These are phyloP conservation scores for Petroica traversi DNA, from an alignment of 2,113 vertebrate species.

Conservation along the genomic window DNA sequence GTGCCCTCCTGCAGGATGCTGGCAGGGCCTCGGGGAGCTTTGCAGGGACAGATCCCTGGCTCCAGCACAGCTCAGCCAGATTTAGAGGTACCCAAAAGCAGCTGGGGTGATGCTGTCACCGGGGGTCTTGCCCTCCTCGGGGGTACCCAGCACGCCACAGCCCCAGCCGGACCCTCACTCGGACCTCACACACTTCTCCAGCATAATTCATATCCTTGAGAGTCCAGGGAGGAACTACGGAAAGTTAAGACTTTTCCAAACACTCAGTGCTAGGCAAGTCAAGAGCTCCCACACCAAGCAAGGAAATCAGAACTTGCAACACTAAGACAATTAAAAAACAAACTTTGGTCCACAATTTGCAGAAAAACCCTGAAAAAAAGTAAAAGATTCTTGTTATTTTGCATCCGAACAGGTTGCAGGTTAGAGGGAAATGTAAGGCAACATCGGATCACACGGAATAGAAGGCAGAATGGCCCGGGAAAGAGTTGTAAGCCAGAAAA, in stretches of 20 bases:
- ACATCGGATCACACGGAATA: conserved; percentile 41
- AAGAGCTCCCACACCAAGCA: conserved; percentile 12
- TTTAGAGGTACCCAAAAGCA: not conserved
- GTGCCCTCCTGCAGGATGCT: not conserved
- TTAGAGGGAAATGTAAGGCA: conserved; percentile 71
- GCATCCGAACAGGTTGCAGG: conserved; percentile 52
- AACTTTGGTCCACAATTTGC: conserved; percentile 82
- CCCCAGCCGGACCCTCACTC: not conserved
- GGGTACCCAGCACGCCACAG: not conserved
- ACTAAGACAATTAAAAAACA: conserved; percentile 64
- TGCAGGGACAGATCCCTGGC: not conserved
- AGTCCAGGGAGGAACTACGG: conserved; percentile 40
- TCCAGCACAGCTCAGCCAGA: not conserved
- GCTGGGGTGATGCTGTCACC: not conserved
- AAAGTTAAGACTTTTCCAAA: conserved; percentile 61
- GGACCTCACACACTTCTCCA: conserved; percentile 28
- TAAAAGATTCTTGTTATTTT: conserved; percentile 62
- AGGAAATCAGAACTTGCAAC: conserved; percentile 50
- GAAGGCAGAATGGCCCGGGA: conserved; percentile 59
- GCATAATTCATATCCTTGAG: conserved; percentile 24
- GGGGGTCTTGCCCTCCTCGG: not conserved
- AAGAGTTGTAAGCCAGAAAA: conserved; percentile 50
- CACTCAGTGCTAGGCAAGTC: conserved; percentile 46
- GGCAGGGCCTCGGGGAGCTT: not conserved
- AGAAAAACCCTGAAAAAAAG: conserved; percentile 73